Base-by-base conservation (phyloP, 2,797 vertebrate genomes). In the Schizothorax lantsangensis region DNA sequence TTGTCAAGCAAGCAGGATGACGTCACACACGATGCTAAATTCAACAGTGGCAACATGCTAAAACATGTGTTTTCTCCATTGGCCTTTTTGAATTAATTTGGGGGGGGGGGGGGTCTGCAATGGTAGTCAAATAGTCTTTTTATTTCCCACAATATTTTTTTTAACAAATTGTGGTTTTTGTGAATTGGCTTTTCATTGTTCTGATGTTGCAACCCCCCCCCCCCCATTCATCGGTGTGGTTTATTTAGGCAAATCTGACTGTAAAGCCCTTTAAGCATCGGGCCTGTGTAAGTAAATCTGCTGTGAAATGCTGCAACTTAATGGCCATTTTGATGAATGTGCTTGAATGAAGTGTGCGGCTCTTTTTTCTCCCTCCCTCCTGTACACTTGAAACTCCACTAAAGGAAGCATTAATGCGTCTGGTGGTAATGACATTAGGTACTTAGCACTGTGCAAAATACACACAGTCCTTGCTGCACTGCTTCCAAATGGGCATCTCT, bases 341-440 rank as follows among this genome's bases (percentile, higher is more conserved):
- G 91, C 89, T 89, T 90, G 86, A 86, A 84, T 91, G 88, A 92
- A 89, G 89, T 88, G 88, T 89, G 89, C 38, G 11, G 33, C 83
- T 86, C 62, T 5, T 36, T 26, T 54, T 83, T 54, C 79, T 84
- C 87, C 82, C 79, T 78, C 86, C 88, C 88, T 89, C 64, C 80
- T 36, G 40, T 91, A 89, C 92, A 91, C 92, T 94, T 91, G 89
- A 93, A 92, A 92, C 92, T 93, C 92, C 92, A 93, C 90, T 91
- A 92, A 93, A 91, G 91, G 93, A 88, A 92, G 89, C 89, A 92
- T 95, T 94, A 94, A 93, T 92, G 92, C 92, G 54, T 49, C 90
- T 91, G 92, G 93, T 91, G 92, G 89, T 94, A 93, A 93, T 93
- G 94, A 92, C 93, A 92, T 94, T 89, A 91, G 92, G 90, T 91